These are phyloP conservation scores for Leiothrix lutea DNA, from an alignment of 2,113 vertebrate genomes.

Conservation along the genomic window DNA sequence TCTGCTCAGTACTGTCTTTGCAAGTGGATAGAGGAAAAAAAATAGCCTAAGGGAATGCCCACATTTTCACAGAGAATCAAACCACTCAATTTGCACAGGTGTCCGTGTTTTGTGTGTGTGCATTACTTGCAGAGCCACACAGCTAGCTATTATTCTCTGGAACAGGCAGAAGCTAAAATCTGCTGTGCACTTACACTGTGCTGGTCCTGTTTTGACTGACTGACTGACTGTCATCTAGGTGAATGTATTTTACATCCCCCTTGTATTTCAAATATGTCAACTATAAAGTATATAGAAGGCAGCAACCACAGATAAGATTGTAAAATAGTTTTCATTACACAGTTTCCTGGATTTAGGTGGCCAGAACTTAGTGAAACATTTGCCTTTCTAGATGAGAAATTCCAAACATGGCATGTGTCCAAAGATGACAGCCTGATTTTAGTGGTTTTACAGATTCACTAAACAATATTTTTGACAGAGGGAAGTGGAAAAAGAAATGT, in stretches of 20 bases:
- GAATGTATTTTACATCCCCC: neutral
- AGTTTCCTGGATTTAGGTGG: neutral
- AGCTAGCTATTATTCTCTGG: neutral
- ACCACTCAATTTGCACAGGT: neutral
- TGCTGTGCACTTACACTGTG: neutral
- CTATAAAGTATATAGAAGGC: neutral
- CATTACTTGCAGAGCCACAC: neutral
- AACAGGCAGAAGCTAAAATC: constrained; percentile 7
- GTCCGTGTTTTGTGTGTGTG: neutral
- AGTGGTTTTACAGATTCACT: neutral
- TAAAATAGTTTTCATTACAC: neutral
- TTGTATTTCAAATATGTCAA: neutral
- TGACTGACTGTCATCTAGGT: neutral
- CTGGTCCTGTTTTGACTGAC: neutral
- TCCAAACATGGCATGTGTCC: neutral
- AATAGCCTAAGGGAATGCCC: neutral
- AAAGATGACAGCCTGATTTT: neutral
- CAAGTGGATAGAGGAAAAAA: neutral
- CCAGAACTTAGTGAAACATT: neutral
- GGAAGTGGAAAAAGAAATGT: neutral
- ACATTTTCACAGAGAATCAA: neutral
- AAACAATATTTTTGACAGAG: neutral
- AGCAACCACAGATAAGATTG: neutral
- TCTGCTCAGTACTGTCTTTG: neutral
- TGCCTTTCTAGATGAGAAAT: neutral